Conservation (phyloP, 2,888 invertebrate genomes). For the Monoplex corrugatus region DNA sequence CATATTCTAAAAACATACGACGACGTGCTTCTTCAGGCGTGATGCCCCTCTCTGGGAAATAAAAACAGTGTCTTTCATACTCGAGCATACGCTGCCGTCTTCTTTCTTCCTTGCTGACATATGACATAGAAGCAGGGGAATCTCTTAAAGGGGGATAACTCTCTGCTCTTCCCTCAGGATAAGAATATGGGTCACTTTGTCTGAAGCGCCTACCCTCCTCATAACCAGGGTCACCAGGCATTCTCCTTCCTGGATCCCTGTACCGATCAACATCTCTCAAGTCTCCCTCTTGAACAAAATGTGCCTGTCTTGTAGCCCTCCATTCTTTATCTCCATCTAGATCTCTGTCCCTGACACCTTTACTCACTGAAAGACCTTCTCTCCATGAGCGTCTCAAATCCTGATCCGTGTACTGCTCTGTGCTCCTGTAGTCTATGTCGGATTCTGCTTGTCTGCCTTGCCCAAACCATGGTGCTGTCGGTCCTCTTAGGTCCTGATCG, state of each 20-base stretch:
- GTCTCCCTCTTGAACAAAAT: not conserved
- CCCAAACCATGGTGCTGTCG: not conserved
- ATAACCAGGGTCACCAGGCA: not conserved
- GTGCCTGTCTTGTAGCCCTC: not conserved
- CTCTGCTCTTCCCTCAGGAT: not conserved
- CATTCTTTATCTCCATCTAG: not conserved
- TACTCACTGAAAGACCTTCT: not conserved
- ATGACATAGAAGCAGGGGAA: not conserved
- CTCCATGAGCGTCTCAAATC: not conserved
- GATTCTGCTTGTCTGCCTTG: not conserved
- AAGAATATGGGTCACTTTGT: not conserved
- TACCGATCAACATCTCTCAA: not conserved
- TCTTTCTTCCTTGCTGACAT: slow-evolving; percentile 11
- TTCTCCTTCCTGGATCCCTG: not conserved
- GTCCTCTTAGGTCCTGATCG: not conserved
- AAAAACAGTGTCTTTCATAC: slow-evolving; percentile 33
- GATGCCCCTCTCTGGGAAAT: slow-evolving; percentile 24
- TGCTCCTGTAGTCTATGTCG: not conserved
- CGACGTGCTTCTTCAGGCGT: slow-evolving; percentile 17
- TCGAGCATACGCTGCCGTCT: slow-evolving; percentile 10
- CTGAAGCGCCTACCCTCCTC: not conserved
- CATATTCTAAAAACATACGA: slow-evolving; percentile 37
- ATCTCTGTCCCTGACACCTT: not conserved
- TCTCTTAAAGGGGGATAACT: not conserved
- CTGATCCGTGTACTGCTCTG: not conserved